These are phyloP conservation scores for Schrankia costaestrigalis DNA, from an alignment of 2,888 invertebrate species.

Conservation along the genomic window DNA sequence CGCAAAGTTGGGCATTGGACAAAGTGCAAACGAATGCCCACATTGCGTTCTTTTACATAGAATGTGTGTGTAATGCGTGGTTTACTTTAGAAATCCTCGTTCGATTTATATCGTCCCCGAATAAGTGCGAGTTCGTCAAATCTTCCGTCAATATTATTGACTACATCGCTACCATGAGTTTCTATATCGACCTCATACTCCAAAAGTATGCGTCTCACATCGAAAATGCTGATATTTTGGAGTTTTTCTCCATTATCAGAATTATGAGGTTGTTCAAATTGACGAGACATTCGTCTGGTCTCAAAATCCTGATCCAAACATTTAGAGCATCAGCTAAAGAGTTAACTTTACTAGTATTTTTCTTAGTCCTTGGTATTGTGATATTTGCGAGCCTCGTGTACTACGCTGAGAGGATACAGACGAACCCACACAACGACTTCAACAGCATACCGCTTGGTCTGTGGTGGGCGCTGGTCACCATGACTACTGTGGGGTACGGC, in stretches of 20 bases:
- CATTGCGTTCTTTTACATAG: conserved; percentile 98
- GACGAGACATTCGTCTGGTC: conserved; percentile 97
- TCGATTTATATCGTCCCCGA: conserved; percentile 95
- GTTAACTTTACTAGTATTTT: conserved; percentile 96
- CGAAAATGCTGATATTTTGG: conserved; percentile 97
- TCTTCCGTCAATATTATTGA: conserved; percentile 99
- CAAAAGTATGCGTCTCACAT: conserved; percentile 94
- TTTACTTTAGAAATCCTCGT: conserved; percentile 98
- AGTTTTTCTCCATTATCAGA: conserved; percentile 98
- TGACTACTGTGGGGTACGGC: conserved; percentile 99
- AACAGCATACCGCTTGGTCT: conserved; percentile 98
- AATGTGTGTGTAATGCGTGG: conserved; percentile 99
- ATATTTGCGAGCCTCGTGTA: conserved; percentile 99
- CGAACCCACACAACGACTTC: conserved; percentile 97
- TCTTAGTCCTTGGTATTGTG: conserved; percentile 97
- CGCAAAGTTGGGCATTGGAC: conserved; percentile 91
- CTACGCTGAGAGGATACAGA: conserved; percentile 98
- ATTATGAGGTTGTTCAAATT: conserved; percentile 98
- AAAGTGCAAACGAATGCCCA: conserved; percentile 97
- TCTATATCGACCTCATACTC: conserved; percentile 96
- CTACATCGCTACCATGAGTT: conserved; percentile 98
- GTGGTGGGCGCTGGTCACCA: conserved; percentile 99
- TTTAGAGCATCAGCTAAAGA: conserved; percentile 99
- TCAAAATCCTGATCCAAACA: conserved; percentile 98
- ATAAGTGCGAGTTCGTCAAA: conserved; percentile 96